These are phyloP conservation scores for Cariama cristata DNA, from an alignment of 2,113 vertebrate genomes.

Conservation along the genomic window DNA sequence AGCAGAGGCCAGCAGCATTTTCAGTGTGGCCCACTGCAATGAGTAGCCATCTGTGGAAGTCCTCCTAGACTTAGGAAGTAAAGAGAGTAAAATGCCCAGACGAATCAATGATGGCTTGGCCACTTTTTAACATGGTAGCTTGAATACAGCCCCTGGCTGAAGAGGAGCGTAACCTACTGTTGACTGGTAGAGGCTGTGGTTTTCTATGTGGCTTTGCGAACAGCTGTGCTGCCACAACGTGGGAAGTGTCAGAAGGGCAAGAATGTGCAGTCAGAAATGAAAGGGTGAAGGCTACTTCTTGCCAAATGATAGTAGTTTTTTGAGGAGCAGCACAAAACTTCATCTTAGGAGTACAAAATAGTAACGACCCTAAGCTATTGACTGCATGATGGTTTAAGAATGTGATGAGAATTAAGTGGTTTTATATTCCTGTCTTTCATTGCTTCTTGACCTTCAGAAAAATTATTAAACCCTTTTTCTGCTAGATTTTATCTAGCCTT, in stretches of 20 bases:
- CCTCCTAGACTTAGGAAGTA: not conserved
- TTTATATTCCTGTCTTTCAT: not conserved
- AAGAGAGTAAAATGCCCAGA: not conserved
- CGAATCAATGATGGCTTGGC: not conserved
- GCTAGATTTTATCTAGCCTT: not conserved
- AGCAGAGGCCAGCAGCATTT: not conserved
- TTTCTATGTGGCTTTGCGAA: not conserved
- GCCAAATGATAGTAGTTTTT: not conserved
- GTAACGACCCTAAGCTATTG: not conserved
- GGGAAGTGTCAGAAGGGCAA: constrained; percentile 29
- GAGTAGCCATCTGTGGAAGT: not conserved
- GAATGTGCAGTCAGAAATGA: not conserved
- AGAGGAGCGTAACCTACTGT: not conserved
- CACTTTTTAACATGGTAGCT: not conserved
- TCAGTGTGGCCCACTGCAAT: accelerated
- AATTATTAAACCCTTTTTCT: not conserved
- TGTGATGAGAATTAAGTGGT: not conserved
- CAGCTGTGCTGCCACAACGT: constrained; percentile 13
- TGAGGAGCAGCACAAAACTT: not conserved
- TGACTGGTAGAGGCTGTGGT: not conserved
- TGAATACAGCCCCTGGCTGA: not conserved
- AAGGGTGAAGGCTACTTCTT: not conserved
- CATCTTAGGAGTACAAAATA: not conserved
- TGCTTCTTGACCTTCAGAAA: not conserved
- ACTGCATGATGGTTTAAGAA: not conserved